Evolutionary conservation across 2,113 vertebrate species (phyloP).

Genomic region (Oncorhynchus clarkii): DNA sequence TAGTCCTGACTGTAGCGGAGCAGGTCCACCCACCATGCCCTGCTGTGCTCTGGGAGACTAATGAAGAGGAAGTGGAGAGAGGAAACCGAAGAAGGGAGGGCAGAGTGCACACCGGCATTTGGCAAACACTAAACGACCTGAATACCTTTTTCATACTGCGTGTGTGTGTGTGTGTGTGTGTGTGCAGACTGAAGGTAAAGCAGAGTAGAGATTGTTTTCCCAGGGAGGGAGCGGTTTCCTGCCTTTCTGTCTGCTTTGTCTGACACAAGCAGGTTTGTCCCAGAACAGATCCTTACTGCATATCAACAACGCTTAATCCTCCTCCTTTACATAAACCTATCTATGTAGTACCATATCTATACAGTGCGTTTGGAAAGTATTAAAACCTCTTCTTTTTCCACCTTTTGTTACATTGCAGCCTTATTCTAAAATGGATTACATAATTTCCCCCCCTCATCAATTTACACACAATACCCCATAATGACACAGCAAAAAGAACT

Average conservation of each 20-base stretch:
- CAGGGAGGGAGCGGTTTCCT: not conserved
- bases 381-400: too few species aligned
- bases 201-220: not conserved
- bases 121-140: not conserved
- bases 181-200: not conserved
- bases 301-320: not conserved
- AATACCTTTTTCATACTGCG: not conserved
- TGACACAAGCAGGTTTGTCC: not conserved
- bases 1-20: not conserved
- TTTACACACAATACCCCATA: too few species aligned
- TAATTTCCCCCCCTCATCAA: too few species aligned
- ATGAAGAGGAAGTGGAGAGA: not conserved
- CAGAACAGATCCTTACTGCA: too few species aligned
- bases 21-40: conserved; percentile 4
- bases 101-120: not conserved
- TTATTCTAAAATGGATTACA: too few species aligned
- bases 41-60: not conserved
- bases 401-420: too few species aligned
- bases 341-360: not conserved
- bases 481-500: too few species aligned
- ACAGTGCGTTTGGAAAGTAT: too few species aligned
- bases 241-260: not conserved
- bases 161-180: not conserved
- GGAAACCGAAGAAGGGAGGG: not conserved
- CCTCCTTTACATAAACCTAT: not conserved